These are phyloP conservation scores for Lepidurus arcticus DNA, from an alignment of 1,140 invertebrate species.

Conservation along the genomic window DNA sequence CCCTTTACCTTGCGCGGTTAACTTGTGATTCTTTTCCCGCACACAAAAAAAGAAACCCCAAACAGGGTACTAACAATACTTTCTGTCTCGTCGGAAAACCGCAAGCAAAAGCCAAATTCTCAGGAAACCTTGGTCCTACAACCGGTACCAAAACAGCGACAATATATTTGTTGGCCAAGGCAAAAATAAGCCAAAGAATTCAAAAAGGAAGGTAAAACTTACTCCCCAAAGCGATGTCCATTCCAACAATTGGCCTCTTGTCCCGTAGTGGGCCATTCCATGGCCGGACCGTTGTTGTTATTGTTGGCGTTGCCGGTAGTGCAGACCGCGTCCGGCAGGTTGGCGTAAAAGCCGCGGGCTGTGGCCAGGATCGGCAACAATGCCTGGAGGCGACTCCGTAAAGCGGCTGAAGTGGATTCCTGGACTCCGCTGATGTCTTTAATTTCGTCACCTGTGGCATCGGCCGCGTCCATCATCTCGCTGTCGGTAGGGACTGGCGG, in stretches of 20 bases:
- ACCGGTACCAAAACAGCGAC: too few relatives aligned
- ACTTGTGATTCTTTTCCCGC: too few relatives aligned
- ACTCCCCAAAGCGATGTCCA: constrained; percentile 66
- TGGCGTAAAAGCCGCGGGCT: constrained; percentile 63
- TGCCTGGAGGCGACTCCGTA: constrained; percentile 53
- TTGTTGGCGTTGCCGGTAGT: constrained; percentile 49
- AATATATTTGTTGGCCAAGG: too few relatives aligned
- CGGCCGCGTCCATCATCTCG: constrained; percentile 7
- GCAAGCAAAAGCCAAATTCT: too few relatives aligned
- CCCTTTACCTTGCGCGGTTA: too few relatives aligned
- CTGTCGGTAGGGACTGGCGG: constrained; percentile 17
- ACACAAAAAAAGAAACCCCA: too few relatives aligned
- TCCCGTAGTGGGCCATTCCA: constrained; percentile 13
- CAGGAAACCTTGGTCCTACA: too few relatives aligned
- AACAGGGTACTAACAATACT: too few relatives aligned
- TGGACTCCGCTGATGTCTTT: constrained; percentile 30
- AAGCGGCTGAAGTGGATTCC: constrained; percentile 36
- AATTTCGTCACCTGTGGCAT: constrained; percentile 1
- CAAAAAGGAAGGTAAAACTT: constrained; percentile 46
- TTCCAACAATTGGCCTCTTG: constrained; percentile 63
- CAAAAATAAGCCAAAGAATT: neutral
- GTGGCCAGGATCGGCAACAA: constrained; percentile 59
- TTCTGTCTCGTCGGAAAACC: too few relatives aligned
- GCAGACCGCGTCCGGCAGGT: constrained; percentile 62
- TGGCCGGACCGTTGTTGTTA: neutral